Conservation (phyloP, 2,888 invertebrate genomes). For the Phymatocera aterrima region DNA sequence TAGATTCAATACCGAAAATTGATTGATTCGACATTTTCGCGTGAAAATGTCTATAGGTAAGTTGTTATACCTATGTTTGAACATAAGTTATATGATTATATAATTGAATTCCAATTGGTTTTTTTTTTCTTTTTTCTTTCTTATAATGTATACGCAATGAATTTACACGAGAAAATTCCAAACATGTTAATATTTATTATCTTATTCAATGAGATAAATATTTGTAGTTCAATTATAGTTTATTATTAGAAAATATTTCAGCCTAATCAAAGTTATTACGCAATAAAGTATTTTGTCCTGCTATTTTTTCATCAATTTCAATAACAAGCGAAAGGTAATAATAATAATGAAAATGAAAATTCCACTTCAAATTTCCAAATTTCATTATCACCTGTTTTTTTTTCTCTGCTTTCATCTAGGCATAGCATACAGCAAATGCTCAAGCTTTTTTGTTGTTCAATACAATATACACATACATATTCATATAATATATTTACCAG, state of each 20-base stretch:
- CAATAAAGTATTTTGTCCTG: background rate
- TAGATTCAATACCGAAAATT: no score
- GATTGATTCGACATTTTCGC: no score
- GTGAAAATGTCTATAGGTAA: no score
- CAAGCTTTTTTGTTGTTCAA: background rate
- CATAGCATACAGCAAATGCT: no score
- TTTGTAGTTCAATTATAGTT: conserved; percentile 1
- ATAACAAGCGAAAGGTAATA: background rate
- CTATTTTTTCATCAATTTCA: background rate
- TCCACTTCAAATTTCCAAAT: conserved; percentile 12
- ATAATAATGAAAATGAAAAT: background rate
- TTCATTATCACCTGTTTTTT: background rate
- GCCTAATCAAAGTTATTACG: background rate
- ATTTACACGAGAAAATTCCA: background rate
- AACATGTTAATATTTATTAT: conserved; percentile 10
- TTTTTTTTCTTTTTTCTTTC: no score
- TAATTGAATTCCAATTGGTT: no score
- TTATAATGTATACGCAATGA: background rate
- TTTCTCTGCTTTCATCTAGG: no score
- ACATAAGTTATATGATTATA: no score
- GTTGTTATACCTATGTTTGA: no score
- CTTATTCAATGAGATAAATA: conserved; percentile 8
- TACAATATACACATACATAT: background rate
- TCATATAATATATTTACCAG: background rate
- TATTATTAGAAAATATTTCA: background rate